Evolutionary conservation across 1,140 invertebrate genomes (phyloP).

Genomic region (Drosophila miranda): DNA sequence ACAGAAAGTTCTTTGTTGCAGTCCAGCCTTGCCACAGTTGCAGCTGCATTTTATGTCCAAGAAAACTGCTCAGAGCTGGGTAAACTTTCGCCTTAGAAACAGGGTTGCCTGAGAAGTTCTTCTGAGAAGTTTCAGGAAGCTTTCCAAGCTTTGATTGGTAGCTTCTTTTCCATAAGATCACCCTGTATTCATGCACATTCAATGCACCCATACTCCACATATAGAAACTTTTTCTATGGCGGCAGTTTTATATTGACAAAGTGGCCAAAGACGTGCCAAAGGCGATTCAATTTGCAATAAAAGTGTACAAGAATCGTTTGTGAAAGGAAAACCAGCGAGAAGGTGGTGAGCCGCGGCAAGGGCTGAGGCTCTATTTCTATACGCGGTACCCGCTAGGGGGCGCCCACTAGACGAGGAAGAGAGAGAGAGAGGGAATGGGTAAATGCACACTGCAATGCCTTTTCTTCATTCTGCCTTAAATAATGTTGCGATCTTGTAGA

Average conservation of each 20-base stretch:
- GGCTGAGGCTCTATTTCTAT: no score
- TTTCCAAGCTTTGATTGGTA: no score
- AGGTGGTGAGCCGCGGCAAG: no score
- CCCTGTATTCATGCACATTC: constrained; percentile 40
- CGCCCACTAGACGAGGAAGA: not conserved
- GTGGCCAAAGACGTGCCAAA: constrained; percentile 58
- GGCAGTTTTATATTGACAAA: constrained; percentile 73
- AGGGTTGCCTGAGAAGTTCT: constrained; percentile 1
- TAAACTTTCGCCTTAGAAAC: constrained; percentile 37
- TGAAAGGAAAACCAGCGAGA: no score
- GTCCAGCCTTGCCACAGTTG: constrained; percentile 44
- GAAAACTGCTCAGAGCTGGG: constrained; percentile 48
- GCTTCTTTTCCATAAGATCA: constrained; percentile 1
- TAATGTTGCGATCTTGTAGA: no score
- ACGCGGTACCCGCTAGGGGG: no score
- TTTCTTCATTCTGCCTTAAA: no score
- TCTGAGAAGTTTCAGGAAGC: not conserved
- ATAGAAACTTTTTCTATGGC: constrained; percentile 23
- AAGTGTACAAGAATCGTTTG: constrained; percentile 40
- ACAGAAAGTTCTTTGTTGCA: constrained; percentile 58
- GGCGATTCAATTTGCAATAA: constrained; percentile 78
- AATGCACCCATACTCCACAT: not conserved
- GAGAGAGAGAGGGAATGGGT: no score
- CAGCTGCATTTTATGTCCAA: constrained; percentile 72
- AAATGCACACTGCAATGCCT: no score